Evolutionary conservation across 2,113 vertebrate genomes (phyloP), one percentile per base, ranked within the genome.

Genomic region (Sebastes schlegelii): DNA sequence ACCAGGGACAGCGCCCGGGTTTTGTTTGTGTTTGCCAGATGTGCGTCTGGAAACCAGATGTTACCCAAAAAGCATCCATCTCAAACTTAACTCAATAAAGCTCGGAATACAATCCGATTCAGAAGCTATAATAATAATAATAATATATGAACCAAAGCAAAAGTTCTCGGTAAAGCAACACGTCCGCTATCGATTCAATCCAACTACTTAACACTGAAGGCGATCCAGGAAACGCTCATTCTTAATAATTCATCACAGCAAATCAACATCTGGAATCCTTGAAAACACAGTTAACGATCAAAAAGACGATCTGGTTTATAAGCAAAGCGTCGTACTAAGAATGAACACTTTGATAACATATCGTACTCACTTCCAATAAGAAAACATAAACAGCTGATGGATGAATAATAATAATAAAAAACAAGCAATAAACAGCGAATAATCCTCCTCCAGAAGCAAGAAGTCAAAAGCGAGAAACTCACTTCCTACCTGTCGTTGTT

Each of bases 1-100:
- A 94, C 92, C 90, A 55, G 9, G 79, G 93, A 92, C 92, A 94
- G 93, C 87, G 89, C 85, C 92, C 86, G 64, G 10, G 62, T 60
- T 12, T 74, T 11, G 14, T 4, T 68, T 51, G 49, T 19, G 6
- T 23, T 19, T 1, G 16, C 55, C 74, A 74, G 70, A 60, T 83
- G 77, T 12, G 45, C 26, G n/a, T 52, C 55, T 62, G 68, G 46
- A 82, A 82, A 66, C 26, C 80, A 85, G 61, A 80, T 81, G 73
- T 74, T 64, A 40, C 71, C 64, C 45, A 43, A 21, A 34, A 67
- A 58, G 40, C 77, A 17, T 69, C 23, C 11, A 34, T 67, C 19
- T 69, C 1, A 67, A 88, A 81, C 77, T 76, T 62, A 43, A 74
- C 69, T 45, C 14, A 16, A 14, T 14, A 4, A 61, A 66, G 3